Conservation (phyloP, 1,140 invertebrate genomes). For the Anoplophora glabripennis region DNA sequence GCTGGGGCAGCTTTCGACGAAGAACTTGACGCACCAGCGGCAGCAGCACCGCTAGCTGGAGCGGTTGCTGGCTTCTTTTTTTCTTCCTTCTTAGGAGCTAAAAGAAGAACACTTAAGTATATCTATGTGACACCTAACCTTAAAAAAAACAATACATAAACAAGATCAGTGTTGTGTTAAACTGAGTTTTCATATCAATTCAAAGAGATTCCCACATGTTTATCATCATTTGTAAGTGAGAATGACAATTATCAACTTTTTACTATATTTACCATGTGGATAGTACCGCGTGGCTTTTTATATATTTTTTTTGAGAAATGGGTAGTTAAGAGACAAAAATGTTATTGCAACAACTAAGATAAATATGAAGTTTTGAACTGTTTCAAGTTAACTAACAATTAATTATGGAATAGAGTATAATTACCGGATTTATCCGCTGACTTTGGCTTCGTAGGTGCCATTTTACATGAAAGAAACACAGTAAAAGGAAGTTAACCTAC, state of each 20-base stretch:
- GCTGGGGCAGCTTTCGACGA: slow-evolving; percentile 35
- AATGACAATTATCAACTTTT: no score
- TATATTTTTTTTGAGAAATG: no score
- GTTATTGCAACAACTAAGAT: no score
- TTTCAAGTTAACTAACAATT: neutral
- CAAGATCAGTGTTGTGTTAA: slow-evolving; percentile 11
- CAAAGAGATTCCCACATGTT: slow-evolving; percentile 37
- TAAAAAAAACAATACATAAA: slow-evolving; percentile 9
- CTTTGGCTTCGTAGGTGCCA: slow-evolving; percentile 65
- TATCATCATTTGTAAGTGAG: slow-evolving; percentile 27
- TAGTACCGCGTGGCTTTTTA: slow-evolving; percentile 33
- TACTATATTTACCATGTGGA: slow-evolving; percentile 21
- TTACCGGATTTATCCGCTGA: slow-evolving; percentile 64
- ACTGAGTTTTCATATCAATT: slow-evolving; percentile 29
- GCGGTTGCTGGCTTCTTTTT: slow-evolving; percentile 58
- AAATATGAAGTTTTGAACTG: slow-evolving; percentile 4
- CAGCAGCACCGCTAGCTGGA: slow-evolving; percentile 47
- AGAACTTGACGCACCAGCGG: slow-evolving; percentile 34
- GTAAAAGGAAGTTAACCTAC: slow-evolving; percentile 34
- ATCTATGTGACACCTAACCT: slow-evolving; percentile 27
- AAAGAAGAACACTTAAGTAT: slow-evolving; percentile 27
- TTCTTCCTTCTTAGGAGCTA: slow-evolving; percentile 57
- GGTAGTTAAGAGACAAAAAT: no score
- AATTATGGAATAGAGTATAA: slow-evolving; percentile 22
- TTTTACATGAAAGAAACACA: slow-evolving; percentile 54